Evolutionary conservation across 2,888 invertebrate species (phyloP).

Genomic region (Tenthredo mesomela): DNA sequence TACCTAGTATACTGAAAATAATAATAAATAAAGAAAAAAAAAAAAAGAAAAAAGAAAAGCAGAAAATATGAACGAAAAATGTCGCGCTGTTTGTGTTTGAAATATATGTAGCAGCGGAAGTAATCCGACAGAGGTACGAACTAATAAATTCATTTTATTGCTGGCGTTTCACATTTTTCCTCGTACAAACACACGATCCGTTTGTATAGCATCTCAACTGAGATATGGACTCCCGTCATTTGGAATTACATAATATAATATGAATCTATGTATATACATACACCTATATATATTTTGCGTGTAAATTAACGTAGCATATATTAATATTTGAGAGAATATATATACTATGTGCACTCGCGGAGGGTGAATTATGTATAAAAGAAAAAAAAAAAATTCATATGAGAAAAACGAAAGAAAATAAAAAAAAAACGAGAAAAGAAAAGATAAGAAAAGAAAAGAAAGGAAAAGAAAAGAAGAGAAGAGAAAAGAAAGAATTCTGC

Average conservation of each 20-base stretch:
- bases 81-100: constrained; percentile 48
- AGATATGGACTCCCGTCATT: constrained; percentile 47
- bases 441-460: neutral
- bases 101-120: constrained; percentile 58
- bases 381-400: neutral
- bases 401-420: neutral
- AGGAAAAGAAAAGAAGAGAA: neutral
- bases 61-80: constrained; percentile 16
- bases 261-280: neutral
- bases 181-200: constrained; percentile 52
- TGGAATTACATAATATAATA: constrained; percentile 15
- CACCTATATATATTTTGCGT: neutral
- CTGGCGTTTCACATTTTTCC: constrained; percentile 52
- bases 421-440: neutral
- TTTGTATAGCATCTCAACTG: constrained; percentile 37
- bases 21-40: neutral
- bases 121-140: constrained; percentile 55
- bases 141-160: constrained; percentile 58
- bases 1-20: neutral
- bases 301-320: too few relatives aligned
- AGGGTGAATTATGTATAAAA: neutral
- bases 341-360: neutral
- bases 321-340: too few relatives aligned
- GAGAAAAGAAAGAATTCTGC: neutral
- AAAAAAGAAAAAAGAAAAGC: neutral